Conservation (phyloP, 2,888 invertebrate genomes). For the Scaptomyza reducta region DNA sequence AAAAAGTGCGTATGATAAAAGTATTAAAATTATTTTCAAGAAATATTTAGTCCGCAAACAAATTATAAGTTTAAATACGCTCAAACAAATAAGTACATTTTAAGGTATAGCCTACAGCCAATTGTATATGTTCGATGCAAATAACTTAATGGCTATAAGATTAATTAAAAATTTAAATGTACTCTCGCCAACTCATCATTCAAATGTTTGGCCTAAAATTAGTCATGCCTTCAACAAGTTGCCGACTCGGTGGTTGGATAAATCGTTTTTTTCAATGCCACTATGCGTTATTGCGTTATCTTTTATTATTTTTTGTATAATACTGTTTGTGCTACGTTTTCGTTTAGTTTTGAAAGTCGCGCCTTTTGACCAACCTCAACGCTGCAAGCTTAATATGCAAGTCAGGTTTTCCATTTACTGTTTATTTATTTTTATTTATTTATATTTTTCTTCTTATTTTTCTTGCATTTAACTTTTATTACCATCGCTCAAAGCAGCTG, state of each 20-base stretch:
- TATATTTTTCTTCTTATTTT: constrained; percentile 26
- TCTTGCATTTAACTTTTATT: constrained; percentile 53
- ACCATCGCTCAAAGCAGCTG: constrained; percentile 2
- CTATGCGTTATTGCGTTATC: constrained; percentile 27
- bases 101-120: no score
- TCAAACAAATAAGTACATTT: no score
- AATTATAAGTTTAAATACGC: no score
- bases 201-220: constrained; percentile 31
- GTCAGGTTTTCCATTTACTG: constrained; percentile 45
- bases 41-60: no score
- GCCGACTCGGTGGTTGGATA: constrained; percentile 24
- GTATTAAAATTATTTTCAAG: no score
- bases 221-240: constrained; percentile 41
- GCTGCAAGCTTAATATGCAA: constrained; percentile 57
- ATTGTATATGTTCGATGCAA: no score
- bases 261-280: constrained; percentile 59
- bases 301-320: constrained; percentile 3
- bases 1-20: not conserved
- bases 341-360: constrained; percentile 50
- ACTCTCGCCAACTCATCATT: not conserved
- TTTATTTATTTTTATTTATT: constrained; percentile 33
- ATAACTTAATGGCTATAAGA: no score
- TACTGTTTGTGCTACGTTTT: not conserved
- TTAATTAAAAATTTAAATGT: not conserved
- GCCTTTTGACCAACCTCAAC: constrained; percentile 74